Evolutionary conservation across 2,888 invertebrate species (phyloP).

Genomic region (Diaperis boleti): DNA sequence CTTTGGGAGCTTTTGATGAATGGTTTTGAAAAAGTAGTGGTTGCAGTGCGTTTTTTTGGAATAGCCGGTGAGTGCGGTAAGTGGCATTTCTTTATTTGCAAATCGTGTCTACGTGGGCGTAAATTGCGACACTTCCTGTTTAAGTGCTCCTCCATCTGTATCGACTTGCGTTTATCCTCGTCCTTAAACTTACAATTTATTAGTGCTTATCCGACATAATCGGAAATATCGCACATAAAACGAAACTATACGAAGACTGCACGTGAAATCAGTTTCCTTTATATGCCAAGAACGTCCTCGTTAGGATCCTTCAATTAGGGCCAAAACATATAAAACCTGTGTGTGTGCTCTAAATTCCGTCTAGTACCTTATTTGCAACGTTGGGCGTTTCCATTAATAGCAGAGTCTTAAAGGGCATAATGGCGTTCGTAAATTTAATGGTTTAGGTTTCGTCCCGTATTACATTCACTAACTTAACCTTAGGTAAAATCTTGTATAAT

Average conservation of each 20-base stretch:
- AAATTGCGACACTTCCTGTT: too few relatives aligned
- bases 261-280: constrained; percentile 23
- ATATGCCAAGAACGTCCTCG: not conserved
- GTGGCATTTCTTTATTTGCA: not conserved
- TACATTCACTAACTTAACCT: constrained; percentile 58
- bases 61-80: not conserved
- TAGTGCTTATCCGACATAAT: too few relatives aligned
- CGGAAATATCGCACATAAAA: not conserved
- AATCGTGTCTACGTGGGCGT: too few relatives aligned
- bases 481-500: constrained; percentile 65
- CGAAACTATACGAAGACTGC: not conserved
- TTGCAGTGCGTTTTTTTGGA: constrained; percentile 1
- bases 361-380: constrained; percentile 31
- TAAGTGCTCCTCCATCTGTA: not conserved
- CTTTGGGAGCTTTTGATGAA: constrained; percentile 24
- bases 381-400: constrained; percentile 54
- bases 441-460: constrained; percentile 48
- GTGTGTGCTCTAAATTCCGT: constrained; percentile 37
- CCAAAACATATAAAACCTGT: constrained; percentile 41
- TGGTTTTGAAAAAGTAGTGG: constrained; percentile 7
- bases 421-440: constrained; percentile 57
- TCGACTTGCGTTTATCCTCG: not conserved
- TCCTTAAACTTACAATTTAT: too few relatives aligned
- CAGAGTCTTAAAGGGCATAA: constrained; percentile 56
- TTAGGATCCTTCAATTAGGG: constrained; percentile 53